Percentiles rank a stretch among this genome's conserved stretches.
Evolutionary conservation across 2,113 vertebrate genomes (phyloP).

Genomic region (Leptocoma aspasia): DNA sequence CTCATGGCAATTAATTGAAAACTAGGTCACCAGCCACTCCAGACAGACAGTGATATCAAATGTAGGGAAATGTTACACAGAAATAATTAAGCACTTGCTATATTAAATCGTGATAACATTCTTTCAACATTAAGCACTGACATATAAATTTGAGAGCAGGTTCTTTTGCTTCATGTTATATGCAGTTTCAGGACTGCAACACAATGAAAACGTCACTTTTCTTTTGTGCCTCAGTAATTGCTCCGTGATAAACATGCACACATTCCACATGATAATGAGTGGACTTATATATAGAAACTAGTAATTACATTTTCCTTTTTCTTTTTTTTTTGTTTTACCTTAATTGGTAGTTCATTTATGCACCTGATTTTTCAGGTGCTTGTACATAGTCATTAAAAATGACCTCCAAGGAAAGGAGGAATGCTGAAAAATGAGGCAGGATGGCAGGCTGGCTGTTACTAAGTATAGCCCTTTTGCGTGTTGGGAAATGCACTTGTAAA

Average conservation of each 20-base stretch:
- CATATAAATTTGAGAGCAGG: conserved; percentile 13
- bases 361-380: conserved; percentile 73
- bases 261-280: conserved; percentile 42
- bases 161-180: background rate
- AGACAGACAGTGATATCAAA: conserved; percentile 49
- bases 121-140: conserved; percentile 16
- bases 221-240: conserved; percentile 43
- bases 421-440: conserved; percentile 26
- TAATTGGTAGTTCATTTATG: conserved; percentile 78
- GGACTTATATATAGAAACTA: conserved; percentile 63
- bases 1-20: conserved; percentile 77
- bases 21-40: conserved; percentile 75
- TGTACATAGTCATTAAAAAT: conserved; percentile 69
- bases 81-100: conserved; percentile 54
- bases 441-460: conserved; percentile 10
- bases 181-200: background rate
- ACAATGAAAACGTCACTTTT: conserved; percentile 25
- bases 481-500: conserved; percentile 6
- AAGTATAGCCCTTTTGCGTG: conserved; percentile 8
- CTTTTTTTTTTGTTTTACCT: background rate
- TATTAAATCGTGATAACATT: conserved; percentile 14
- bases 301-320: conserved; percentile 64
- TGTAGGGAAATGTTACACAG: background rate
- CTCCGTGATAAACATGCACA: conserved; percentile 43
- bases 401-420: conserved; percentile 60